Evolutionary conservation across 2,797 vertebrate species (phyloP).

Genomic region (Limnodromus scolopaceus): DNA sequence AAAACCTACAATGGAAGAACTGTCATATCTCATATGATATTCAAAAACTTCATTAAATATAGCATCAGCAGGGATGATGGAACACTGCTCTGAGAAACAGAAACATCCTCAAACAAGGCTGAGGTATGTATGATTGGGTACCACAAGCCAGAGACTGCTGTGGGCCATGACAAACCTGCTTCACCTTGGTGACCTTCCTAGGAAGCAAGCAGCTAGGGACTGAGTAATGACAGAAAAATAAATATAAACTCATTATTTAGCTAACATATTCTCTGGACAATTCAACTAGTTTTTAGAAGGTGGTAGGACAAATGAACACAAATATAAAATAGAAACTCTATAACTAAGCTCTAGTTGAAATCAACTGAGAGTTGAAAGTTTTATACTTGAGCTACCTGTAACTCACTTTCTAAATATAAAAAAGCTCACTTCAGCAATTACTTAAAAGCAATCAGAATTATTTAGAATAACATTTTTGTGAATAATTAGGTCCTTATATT

Average conservation of each 20-base stretch:
- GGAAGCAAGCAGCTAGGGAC: background rate
- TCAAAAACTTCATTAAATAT: background rate
- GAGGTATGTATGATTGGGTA: fast-evolving
- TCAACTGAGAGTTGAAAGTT: background rate
- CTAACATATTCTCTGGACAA: background rate
- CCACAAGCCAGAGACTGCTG: background rate
- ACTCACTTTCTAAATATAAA: background rate
- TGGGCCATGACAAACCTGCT: background rate
- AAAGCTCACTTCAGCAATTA: background rate
- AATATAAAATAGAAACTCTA: background rate
- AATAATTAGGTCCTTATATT: background rate
- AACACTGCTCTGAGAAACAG: background rate
- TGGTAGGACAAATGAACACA: background rate
- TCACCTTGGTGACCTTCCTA: background rate
- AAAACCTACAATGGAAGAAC: fast-evolving
- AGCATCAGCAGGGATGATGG: background rate
- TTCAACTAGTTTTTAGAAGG: background rate
- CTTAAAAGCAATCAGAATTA: background rate
- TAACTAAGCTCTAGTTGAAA: background rate
- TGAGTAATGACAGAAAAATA: background rate
- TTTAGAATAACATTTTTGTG: background rate
- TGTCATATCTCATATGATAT: background rate
- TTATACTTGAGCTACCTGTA: background rate
- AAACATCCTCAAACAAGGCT: background rate
- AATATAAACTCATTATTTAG: background rate